Base-by-base conservation (phyloP, 1,140 invertebrate genomes). In the Heterodera schachtii region DNA sequence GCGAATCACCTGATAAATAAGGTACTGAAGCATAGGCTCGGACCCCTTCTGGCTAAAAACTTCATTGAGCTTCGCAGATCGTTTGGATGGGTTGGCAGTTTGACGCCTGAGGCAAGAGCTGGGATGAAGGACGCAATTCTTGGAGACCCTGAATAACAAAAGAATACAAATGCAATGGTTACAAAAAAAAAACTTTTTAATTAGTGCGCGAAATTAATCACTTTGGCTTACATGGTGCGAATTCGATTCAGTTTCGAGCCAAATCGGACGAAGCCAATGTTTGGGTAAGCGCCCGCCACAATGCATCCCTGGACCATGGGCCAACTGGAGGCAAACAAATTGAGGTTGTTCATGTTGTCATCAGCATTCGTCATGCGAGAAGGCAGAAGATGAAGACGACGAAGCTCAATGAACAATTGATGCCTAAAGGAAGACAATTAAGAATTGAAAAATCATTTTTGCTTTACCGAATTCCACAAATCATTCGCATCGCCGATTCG, bases 401-500 rank as follows among this genome's bases (percentile, higher is more conserved):
- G 46, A 3, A 89, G 75, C 70, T 89, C 88, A 41, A 31, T 31
- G n/a, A 89, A 64, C 5, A 89, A 75, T 73, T 89, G 88, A 11
- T 77, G 73, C 11, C 86, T 83, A 21, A 44, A 80, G 41, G 64
- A 49, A 2, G 11, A 31, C 8, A 13, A 31, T 47, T 44, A 82
- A 83, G 13, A 74, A 81, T 90, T 90, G 91, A 43, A 60, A 47
- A 94, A 1, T 77, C 31, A 31, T 31, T 31, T 31, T 31, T 31
- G 31, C 31, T 31, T 16, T 52, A 90, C 91, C 91, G 89, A 87
- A 92, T 91, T 73, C 90, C 92, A 75, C 91, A 87, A 83, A 97
- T 93, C 93, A 95, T 94, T 89, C 96, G 94, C 94, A 98, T 95
- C 0, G 94, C 93, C 7, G 94, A 93, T 3, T 93, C 92, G 69